Evolutionary conservation across 2,888 invertebrate genomes (phyloP).

Genomic region (Adelognathus sp.): DNA sequence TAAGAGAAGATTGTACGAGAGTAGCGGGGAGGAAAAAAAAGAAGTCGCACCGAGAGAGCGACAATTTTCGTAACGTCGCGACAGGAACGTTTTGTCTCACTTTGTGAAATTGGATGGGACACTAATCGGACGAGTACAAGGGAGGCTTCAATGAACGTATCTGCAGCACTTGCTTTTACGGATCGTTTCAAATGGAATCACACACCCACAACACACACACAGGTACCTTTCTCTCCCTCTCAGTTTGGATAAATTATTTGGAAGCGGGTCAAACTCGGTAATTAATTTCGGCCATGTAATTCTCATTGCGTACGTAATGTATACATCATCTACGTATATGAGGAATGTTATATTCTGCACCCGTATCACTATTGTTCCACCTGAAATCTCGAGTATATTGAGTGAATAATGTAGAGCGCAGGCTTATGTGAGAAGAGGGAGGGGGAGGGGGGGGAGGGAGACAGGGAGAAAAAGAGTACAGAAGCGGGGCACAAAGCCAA

Average conservation of each 20-base stretch:
- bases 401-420: conserved; percentile 47
- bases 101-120: conserved; percentile 10
- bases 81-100: not conserved
- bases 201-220: no score
- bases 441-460: not conserved
- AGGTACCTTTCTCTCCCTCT: not conserved
- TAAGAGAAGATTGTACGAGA: not conserved
- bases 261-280: not conserved
- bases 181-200: not conserved
- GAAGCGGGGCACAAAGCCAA: conserved; percentile 49
- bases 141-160: not conserved
- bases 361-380: conserved; percentile 34
- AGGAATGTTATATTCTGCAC: not conserved
- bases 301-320: not conserved
- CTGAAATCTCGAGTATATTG: conserved; percentile 41
- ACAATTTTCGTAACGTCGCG: not conserved
- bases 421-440: conserved; percentile 39
- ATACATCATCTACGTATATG: not conserved
- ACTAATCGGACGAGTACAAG: not conserved
- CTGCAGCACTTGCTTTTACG: not conserved
- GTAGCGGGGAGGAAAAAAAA: not conserved
- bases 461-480: not conserved
- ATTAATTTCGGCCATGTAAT: conserved; percentile 7
- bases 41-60: not conserved
- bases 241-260: not conserved